Percentiles rank a stretch among this genome's conserved stretches.
phyloP scores from a whole-genome alignment of 2,113 vertebrate species.

The Pavo muticus region DNA sequence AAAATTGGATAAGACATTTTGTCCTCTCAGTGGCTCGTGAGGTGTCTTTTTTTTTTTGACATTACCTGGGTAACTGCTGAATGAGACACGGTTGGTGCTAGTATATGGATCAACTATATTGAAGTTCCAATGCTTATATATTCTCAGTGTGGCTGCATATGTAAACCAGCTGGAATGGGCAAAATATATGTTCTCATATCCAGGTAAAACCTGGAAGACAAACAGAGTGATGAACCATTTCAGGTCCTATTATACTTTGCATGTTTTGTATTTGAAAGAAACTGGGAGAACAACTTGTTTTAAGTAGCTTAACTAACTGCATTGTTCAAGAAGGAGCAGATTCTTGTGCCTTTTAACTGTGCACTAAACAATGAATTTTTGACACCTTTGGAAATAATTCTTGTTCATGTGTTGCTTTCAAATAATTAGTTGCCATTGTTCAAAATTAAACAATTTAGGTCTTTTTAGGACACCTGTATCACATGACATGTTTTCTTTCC shows the following conservation, averaged over 20 bases:
- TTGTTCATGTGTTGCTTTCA: neutral
- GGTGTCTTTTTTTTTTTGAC: neutral
- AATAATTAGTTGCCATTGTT: neutral
- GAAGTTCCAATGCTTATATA: constrained; percentile 96
- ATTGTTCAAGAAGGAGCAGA: neutral
- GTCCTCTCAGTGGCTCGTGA: neutral
- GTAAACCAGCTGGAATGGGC: constrained; percentile 96
- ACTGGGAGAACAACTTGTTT: neutral
- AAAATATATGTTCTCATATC: constrained; percentile 92
- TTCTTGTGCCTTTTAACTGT: neutral
- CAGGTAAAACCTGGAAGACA: constrained; percentile 87
- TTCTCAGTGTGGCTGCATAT: constrained; percentile 89
- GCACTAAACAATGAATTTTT: neutral
- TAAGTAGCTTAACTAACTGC: neutral
- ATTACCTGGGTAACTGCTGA: constrained; percentile 95
- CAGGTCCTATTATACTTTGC: neutral
- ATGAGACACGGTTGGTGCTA: constrained; percentile 84
- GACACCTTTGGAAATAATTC: neutral
- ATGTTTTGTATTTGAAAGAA: neutral
- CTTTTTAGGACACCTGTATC: neutral
- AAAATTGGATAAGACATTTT: neutral
- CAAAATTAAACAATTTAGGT: neutral
- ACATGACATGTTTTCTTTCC: neutral
- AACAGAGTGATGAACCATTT: neutral
- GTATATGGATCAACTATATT: constrained; percentile 80